Percentiles rank a stretch among this genome's conserved stretches.
phyloP scores from a whole-genome alignment of 2,113 vertebrate genomes.

The Blennius ocellaris region DNA sequence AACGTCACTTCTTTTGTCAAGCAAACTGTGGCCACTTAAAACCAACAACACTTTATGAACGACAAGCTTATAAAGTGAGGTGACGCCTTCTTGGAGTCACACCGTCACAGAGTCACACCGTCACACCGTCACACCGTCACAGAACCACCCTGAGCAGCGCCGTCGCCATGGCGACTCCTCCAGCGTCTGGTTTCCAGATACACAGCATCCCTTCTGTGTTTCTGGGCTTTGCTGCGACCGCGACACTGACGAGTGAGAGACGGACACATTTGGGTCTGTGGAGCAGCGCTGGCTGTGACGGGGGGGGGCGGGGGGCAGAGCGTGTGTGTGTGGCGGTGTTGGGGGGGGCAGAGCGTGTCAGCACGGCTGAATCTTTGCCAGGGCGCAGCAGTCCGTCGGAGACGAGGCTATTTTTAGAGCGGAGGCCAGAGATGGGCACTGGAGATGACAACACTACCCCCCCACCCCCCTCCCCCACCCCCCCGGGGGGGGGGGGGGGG shows the following conservation, averaged over 20 bases:
- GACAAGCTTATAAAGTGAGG: too few species aligned
- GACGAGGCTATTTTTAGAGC: slow-evolving; percentile 73
- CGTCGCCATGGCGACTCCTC: too few species aligned
- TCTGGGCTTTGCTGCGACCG: slow-evolving; percentile 23
- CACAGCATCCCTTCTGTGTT: slow-evolving; percentile 15
- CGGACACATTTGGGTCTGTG: slow-evolving; percentile 73
- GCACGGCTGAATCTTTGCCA: slow-evolving; percentile 50
- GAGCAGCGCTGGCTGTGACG: slow-evolving; percentile 55
- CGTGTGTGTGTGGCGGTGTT: too few species aligned
- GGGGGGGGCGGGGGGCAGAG: too few species aligned
- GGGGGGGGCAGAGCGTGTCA: slow-evolving; percentile 37
- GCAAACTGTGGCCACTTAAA: too few species aligned
- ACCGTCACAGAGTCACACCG: too few species aligned
- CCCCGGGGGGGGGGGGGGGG: slow-evolving; percentile 62
- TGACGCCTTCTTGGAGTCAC: too few species aligned
- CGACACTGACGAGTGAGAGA: slow-evolving; percentile 54
- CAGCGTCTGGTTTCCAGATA: slow-evolving; percentile 41
- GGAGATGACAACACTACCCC: slow-evolving; percentile 73
- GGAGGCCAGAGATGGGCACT: slow-evolving; percentile 63
- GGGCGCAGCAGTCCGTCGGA: slow-evolving; percentile 39
- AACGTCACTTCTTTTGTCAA: too few species aligned
- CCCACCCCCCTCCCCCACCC: slow-evolving; percentile 71
- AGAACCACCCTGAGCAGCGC: too few species aligned
- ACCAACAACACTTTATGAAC: too few species aligned
- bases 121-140: too few species aligned